Evolutionary conservation across 2,113 vertebrate species (phyloP).

Genomic region (Felis catus): F.catus_Fca126_mat1.0 CM031419.1:58189501-58190000

Average conservation of each 20-base stretch:
- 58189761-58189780: slow-evolving; percentile 79
- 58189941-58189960: slow-evolving; percentile 19
- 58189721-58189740: slow-evolving; percentile 99
- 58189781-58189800: slow-evolving; percentile 78
- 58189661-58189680: slow-evolving; percentile 98
- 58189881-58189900: background rate
- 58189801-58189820: slow-evolving; percentile 71
- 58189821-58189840: slow-evolving; percentile 51
- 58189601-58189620: slow-evolving; percentile 99
- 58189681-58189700: slow-evolving; percentile 99
- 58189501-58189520: slow-evolving; percentile 16
- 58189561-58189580: background rate
- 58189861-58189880: slow-evolving; percentile 80
- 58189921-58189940: slow-evolving; percentile 55
- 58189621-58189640: slow-evolving; percentile 99
- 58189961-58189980: slow-evolving; percentile 68
- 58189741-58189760: slow-evolving; percentile 86
- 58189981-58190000: slow-evolving; percentile 20
- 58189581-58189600: slow-evolving; percentile 87
- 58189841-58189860: slow-evolving; percentile 89
- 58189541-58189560: background rate
- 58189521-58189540: background rate
- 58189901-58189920: slow-evolving; percentile 45
- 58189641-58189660: slow-evolving; percentile 99
- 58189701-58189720: slow-evolving; percentile 99